Evolutionary conservation across 2,888 invertebrate genomes (phyloP), one percentile per base, ranked within the genome.

Genomic region (Portevinia maculata): DNA sequence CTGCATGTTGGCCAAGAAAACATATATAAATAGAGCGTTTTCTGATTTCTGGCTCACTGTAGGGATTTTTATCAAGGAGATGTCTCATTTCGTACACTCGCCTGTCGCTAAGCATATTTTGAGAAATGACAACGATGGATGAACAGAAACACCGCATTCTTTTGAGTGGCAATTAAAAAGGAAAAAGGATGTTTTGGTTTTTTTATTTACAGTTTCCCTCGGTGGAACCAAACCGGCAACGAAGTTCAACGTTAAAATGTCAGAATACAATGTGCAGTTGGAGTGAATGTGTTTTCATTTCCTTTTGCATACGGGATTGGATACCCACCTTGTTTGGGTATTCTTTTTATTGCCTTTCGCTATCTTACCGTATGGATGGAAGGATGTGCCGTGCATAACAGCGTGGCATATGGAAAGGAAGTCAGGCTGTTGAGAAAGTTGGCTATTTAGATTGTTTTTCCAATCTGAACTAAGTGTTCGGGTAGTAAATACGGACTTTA

Each of bases 211-310:
- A 17, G 3, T 9, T 2, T 11, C 11, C 46, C 34, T 37, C 48
- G 15, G 50, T 11, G 7, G 44, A 9, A n/a, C 24, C 9, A 24
- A 24, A 24, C 5, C n/a, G n/a, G 24, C 24, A 55, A 13, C 1
- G 9, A 15, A 37, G 24, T n/a, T 55, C 48, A 69, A 41, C 37
- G 37, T 57, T 48, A 15, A 48, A 69, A 55, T 53, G 21, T 44
- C 39, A 59, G 52, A 67, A 65, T 67, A 52, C 67, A 75, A 59
- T 59, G 57, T 75, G 74, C 67, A 75, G 57, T 75, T 75, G 74
- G 57, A 75, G 57, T 75, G 59, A 75, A 67, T 41, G 41, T 65
- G 15, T 57, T 74, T 67, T 59, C 57, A 74, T 74, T 74, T 74
- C 74, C 50, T 65, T 53, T 48, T 34, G 37, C 48, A 62, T 48